These are phyloP conservation scores for Drosophila seclusa DNA, from an alignment of 2,888 invertebrate genomes.

Conservation along the genomic window DNA sequence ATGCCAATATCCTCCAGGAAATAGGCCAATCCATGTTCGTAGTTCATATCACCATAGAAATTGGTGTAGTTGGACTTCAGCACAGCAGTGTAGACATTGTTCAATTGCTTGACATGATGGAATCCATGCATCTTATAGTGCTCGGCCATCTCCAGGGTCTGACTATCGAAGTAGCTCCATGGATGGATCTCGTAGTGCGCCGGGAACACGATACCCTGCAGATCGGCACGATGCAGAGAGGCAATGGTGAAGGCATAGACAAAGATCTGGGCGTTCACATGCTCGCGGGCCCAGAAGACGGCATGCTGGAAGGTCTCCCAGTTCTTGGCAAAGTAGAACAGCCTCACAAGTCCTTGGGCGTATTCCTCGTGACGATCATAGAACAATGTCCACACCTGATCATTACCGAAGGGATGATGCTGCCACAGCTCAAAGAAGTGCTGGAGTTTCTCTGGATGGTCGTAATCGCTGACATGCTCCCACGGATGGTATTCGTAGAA, in stretches of 20 bases:
- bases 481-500: slow-evolving; percentile 86
- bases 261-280: slow-evolving; percentile 88
- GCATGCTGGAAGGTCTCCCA: slow-evolving; percentile 90
- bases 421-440: slow-evolving; percentile 87
- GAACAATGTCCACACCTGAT: slow-evolving; percentile 79
- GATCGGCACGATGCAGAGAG: slow-evolving; percentile 87
- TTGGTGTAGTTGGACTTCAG: slow-evolving; percentile 90
- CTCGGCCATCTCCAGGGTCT: slow-evolving; percentile 86
- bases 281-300: slow-evolving; percentile 89
- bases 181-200: slow-evolving; percentile 90
- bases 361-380: slow-evolving; percentile 85
- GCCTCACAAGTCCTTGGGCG: slow-evolving; percentile 87
- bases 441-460: slow-evolving; percentile 87
- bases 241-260: slow-evolving; percentile 88
- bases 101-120: slow-evolving; percentile 85
- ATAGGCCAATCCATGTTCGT: slow-evolving; percentile 88
- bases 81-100: slow-evolving; percentile 86
- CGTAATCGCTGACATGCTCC: slow-evolving; percentile 87
- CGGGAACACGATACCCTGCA: slow-evolving; percentile 87
- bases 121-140: slow-evolving; percentile 87
- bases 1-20: slow-evolving; percentile 92
- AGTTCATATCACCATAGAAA: slow-evolving; percentile 86
- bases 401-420: slow-evolving; percentile 84
- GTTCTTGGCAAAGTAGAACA: slow-evolving; percentile 90
- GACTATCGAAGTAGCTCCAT: slow-evolving; percentile 87